Conservation (phyloP, 2,113 vertebrate species). For the Eleginops maclovinus region DNA sequence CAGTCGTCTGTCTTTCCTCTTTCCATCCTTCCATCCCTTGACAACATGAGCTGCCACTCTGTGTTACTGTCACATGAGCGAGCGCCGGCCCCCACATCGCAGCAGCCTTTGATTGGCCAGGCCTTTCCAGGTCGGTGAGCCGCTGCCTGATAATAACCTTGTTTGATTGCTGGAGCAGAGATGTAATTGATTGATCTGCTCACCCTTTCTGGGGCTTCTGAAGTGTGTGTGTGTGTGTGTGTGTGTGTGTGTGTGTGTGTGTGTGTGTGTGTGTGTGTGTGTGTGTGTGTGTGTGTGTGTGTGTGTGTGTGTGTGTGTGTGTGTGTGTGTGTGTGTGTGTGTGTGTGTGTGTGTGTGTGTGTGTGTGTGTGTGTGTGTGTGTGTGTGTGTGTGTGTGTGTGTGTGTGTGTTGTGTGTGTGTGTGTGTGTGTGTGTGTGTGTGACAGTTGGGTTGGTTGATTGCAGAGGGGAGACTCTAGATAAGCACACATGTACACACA, state of each 20-base stretch:
- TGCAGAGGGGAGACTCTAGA: slow-evolving; percentile 43
- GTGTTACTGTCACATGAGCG: slow-evolving; percentile 84
- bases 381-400: slow-evolving; percentile 41
- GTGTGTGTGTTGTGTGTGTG: neutral
- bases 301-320: slow-evolving; percentile 36
- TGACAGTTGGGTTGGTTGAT: slow-evolving; percentile 39
- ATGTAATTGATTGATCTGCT: slow-evolving; percentile 86
- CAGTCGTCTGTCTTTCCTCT: slow-evolving; percentile 50
- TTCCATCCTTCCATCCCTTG: slow-evolving; percentile 66
- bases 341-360: neutral
- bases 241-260: neutral
- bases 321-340: slow-evolving; percentile 24
- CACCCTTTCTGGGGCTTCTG: slow-evolving; percentile 78
- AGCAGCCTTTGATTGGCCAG: slow-evolving; percentile 82
- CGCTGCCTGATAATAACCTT: slow-evolving; percentile 85
- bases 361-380: slow-evolving; percentile 18
- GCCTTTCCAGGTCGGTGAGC: slow-evolving; percentile 90
- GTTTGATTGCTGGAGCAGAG: slow-evolving; percentile 89
- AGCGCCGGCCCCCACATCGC: slow-evolving; percentile 81
- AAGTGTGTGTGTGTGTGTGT: slow-evolving; percentile 59
- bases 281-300: neutral
- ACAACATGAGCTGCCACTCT: slow-evolving; percentile 83
- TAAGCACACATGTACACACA: slow-evolving; percentile 41
- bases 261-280: neutral
- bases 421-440: neutral